Conservation (phyloP, 1,140 invertebrate species). For the Melitaea cinxia region DNA sequence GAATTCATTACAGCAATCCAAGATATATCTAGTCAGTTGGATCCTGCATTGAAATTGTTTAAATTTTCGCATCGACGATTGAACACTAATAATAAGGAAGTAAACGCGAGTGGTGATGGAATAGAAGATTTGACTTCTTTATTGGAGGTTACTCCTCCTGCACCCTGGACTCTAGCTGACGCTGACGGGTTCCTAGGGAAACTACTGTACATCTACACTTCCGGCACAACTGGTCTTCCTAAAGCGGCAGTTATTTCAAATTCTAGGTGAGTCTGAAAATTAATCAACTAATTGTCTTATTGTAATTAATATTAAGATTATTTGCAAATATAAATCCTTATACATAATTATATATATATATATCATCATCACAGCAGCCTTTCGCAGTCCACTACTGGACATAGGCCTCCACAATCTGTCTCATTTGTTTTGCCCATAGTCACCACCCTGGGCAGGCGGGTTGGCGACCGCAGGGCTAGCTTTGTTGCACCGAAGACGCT, state of each 20-base stretch:
- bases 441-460: no score
- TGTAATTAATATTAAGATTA: background rate
- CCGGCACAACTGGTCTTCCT: slow-evolving; percentile 94
- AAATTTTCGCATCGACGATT: slow-evolving; percentile 62
- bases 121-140: slow-evolving; percentile 60
- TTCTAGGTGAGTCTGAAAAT: slow-evolving; percentile 81
- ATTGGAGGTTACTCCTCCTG: slow-evolving; percentile 61
- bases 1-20: slow-evolving; percentile 65
- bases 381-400: no score
- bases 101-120: slow-evolving; percentile 48
- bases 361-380: no score
- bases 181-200: slow-evolving; percentile 82
- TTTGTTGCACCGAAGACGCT: no score
- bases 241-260: slow-evolving; percentile 94
- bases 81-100: slow-evolving; percentile 36
- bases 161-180: slow-evolving; percentile 74
- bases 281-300: slow-evolving; percentile 7
- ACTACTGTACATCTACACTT: slow-evolving; percentile 94
- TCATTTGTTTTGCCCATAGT: no score
- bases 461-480: no score
- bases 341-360: no score
- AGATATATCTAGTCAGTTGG: slow-evolving; percentile 68
- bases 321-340: no score
- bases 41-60: slow-evolving; percentile 64
- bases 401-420: no score